Conservation (phyloP, 1,140 invertebrate genomes). For the Drosophila jambulina region DNA sequence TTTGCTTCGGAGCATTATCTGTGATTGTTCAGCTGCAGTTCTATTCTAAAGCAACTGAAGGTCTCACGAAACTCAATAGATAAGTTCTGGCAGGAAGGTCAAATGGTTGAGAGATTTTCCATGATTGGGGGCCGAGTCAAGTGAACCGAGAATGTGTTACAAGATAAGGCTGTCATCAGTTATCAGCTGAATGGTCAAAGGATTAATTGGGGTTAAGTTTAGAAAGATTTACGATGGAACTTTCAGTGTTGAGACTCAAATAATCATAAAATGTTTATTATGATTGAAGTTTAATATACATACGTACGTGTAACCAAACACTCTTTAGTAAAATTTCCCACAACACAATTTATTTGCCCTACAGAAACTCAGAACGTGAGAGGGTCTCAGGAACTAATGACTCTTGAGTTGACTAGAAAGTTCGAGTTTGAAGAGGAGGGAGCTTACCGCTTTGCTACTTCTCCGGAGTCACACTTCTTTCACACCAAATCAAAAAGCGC, state of each 20-base stretch:
- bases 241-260: neutral
- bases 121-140: neutral
- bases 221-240: constrained; percentile 17
- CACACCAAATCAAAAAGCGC: constrained; percentile 16
- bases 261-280: no score
- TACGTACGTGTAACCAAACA: neutral
- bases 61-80: constrained; percentile 8
- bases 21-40: constrained; percentile 28
- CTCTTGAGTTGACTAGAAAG: constrained; percentile 17
- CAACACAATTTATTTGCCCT: neutral
- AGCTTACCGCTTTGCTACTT: neutral
- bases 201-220: constrained; percentile 37
- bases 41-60: constrained; percentile 18
- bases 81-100: constrained; percentile 18
- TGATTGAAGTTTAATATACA: neutral
- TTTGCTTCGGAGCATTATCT: constrained; percentile 15
- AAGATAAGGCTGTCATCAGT: constrained; percentile 16
- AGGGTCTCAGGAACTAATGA: neutral
- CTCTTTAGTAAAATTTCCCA: neutral
- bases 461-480: constrained; percentile 9
- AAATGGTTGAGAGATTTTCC: constrained; percentile 6
- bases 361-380: constrained; percentile 3
- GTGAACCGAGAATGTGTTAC: constrained; percentile 1
- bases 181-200: neutral
- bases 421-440: neutral